These are phyloP conservation scores for Hirundichthys speculiger DNA, from an alignment of 2,113 vertebrate genomes.

Conservation along the genomic window DNA sequence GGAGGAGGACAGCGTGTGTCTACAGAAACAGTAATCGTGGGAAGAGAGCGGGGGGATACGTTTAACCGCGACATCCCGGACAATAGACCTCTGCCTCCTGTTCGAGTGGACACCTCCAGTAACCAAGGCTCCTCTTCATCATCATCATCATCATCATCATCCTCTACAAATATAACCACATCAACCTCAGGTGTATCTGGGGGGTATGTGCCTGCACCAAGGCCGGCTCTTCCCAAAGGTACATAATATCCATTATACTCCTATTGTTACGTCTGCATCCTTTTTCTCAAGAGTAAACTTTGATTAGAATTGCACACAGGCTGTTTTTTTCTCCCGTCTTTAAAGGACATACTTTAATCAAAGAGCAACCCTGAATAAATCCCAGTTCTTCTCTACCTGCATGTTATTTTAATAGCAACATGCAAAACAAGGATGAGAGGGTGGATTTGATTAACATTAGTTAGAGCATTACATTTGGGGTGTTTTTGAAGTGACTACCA, in stretches of 20 bases:
- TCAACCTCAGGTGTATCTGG: constrained; percentile 54
- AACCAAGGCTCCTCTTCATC: constrained; percentile 51
- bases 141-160: constrained; percentile 42
- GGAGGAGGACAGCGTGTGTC: constrained; percentile 22
- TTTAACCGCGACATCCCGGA: constrained; percentile 41
- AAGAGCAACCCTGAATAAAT: too few species aligned
- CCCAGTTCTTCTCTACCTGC: too few species aligned
- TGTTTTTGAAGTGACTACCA: too few species aligned
- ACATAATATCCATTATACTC: background rate
- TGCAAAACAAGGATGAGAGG: too few species aligned
- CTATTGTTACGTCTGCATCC: background rate
- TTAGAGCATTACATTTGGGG: too few species aligned
- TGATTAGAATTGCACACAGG: too few species aligned
- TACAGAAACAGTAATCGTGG: constrained; percentile 42
- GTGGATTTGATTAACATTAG: too few species aligned
- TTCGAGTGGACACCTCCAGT: constrained; percentile 47
- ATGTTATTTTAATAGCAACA: too few species aligned
- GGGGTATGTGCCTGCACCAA: constrained; percentile 39
- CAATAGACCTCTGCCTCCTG: constrained; percentile 1
- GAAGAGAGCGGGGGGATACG: constrained; percentile 67
- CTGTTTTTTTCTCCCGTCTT: too few species aligned
- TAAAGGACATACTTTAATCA: too few species aligned
- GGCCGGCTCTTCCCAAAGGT: constrained; percentile 79
- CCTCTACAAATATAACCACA: constrained; percentile 48
- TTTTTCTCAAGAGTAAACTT: background rate